Evolutionary conservation across 2,113 vertebrate genomes (phyloP).

Genomic region (Condylura cristata): DNA sequence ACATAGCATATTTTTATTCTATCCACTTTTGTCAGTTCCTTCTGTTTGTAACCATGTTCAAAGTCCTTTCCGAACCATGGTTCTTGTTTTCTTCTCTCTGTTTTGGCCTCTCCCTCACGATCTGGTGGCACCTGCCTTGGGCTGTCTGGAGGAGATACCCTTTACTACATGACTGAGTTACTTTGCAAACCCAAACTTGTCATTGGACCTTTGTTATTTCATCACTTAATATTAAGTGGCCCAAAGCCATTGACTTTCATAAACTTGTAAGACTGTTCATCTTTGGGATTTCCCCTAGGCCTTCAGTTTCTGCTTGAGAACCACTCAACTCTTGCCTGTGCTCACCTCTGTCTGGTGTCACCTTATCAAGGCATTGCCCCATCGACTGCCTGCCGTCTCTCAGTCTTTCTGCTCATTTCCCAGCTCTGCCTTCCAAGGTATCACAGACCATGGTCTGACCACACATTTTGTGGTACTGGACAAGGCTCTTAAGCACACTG

Average conservation of each 20-base stretch:
- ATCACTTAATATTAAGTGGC: background rate
- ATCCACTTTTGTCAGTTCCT: background rate
- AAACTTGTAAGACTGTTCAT: background rate
- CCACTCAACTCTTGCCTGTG: background rate
- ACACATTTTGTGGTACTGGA: background rate
- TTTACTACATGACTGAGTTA: background rate
- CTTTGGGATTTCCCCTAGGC: background rate
- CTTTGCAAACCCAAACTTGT: background rate
- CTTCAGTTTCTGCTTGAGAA: background rate
- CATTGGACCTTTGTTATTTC: background rate
- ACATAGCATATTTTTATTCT: background rate
- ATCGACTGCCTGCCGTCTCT: fast-evolving
- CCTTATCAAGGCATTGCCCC: no score
- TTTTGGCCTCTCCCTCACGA: background rate
- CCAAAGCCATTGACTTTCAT: background rate
- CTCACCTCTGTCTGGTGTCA: background rate
- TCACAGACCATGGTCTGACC: background rate
- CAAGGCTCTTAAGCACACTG: background rate
- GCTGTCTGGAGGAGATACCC: background rate
- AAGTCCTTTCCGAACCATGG: background rate
- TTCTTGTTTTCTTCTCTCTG: background rate
- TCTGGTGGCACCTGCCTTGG: background rate
- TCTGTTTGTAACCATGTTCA: background rate
- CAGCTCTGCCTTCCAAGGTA: background rate
- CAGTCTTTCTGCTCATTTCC: background rate